Conservation (phyloP, 2,113 vertebrate genomes). For the Triplophysa rosa region DNA sequence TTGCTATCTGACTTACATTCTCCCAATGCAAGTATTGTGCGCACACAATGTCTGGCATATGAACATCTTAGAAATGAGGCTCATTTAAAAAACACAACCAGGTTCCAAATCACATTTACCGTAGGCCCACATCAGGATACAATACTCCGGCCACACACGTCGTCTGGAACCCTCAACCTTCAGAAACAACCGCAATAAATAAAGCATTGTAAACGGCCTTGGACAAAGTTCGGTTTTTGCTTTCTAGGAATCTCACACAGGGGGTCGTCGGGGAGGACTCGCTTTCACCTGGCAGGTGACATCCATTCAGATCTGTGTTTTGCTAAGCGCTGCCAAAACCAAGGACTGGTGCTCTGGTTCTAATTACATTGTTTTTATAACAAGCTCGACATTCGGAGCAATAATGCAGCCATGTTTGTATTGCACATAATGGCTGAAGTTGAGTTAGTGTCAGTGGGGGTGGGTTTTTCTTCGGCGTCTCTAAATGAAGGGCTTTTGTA, state of each 20-base stretch:
- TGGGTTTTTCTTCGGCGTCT: conserved; percentile 27
- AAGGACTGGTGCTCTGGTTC: conserved; percentile 38
- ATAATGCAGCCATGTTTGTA: conserved; percentile 50
- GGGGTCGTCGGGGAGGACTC: conserved; percentile 15
- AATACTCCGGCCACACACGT: not conserved
- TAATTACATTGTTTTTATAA: conserved; percentile 59
- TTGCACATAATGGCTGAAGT: conserved; percentile 47
- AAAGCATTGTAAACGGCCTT: not conserved
- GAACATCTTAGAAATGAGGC: not conserved
- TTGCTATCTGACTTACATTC: too few species aligned
- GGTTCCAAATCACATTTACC: not conserved
- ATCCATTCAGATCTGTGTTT: conserved; percentile 44
- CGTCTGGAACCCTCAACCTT: not conserved
- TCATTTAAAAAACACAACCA: not conserved
- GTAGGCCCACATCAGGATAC: not conserved
- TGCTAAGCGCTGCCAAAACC: conserved; percentile 40
- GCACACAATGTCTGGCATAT: not conserved
- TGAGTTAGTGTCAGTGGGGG: conserved; percentile 51
- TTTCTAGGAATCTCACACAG: conserved; percentile 27
- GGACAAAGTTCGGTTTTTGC: conserved; percentile 1
- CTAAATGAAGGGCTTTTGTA: conserved; percentile 18
- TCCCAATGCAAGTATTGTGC: not conserved
- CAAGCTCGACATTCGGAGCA: conserved; percentile 52
- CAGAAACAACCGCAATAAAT: not conserved
- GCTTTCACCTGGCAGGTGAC: conserved; percentile 47